Base-by-base conservation (phyloP, 2,797 vertebrate genomes). In the Parauchenoglanis punctatus region DNA sequence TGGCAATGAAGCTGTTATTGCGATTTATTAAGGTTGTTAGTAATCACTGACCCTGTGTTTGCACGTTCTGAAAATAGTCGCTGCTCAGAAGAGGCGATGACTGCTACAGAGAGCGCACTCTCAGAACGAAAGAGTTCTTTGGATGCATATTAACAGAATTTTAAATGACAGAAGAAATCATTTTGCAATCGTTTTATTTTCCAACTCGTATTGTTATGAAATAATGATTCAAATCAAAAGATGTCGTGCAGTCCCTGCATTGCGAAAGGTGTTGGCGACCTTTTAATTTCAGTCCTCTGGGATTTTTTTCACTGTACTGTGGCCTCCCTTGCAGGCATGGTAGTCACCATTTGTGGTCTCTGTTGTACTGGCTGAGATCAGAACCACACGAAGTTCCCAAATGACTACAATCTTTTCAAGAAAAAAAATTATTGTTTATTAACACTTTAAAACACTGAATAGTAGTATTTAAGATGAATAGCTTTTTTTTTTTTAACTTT, bases 191-290 rank as follows among this genome's bases (percentile, higher is more conserved):
- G 8, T 56, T 31, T 54, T 18, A 18, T 78, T 56, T 78, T 15
- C 52, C 28, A 78, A 18, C 28, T 58, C 17, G 20, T 77, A 8
- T 77, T 56, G 49, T 28, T 54, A 54, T 77, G 2, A 17, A 77
- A 54, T 54, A 77, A 77, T 77, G 25, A 77, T 54, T 77, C 13
- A 54, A 31, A 77, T 77, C 52, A 28, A 4, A 77, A 77, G 46
- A 54, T 7, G n/a, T 31, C 6, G 1, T 54, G 18, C 25, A 52
- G 49, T 28, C 25, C 46, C 23, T 28, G 73, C 73, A n/a, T 54
- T 76, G 46, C 25, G 5, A 76, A 28, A 28, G 6, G 25, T 52
- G 25, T n/a, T 76, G 46, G 46, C 12, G 6, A 76, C 46, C 12
- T 54, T 54, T 76, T 11, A 76, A 40, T 46, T 56, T 28, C 2